Percentiles rank a stretch among this genome's conserved stretches.
Evolutionary conservation across 2,113 vertebrate species (phyloP).

Genomic region (Oryzias melastigma): DNA sequence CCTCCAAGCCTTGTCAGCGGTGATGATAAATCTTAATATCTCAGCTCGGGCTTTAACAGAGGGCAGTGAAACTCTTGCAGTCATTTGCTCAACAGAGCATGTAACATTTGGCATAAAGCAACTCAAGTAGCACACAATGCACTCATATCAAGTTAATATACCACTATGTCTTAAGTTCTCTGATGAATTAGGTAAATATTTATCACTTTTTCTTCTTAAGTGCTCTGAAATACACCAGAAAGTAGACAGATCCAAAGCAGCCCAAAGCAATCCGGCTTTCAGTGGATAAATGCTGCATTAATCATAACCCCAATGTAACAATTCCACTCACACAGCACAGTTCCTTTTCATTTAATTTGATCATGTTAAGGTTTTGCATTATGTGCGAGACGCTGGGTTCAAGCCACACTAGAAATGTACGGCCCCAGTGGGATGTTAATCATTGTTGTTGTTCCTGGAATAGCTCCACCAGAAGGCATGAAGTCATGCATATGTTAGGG

Average conservation of each 20-base stretch:
- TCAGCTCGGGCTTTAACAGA: constrained; percentile 22
- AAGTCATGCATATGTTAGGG: constrained; percentile 70
- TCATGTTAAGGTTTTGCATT: constrained; percentile 50
- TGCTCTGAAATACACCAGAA: constrained; percentile 20
- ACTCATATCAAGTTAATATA: constrained; percentile 50
- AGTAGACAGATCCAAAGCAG: constrained; percentile 23
- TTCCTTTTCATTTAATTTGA: constrained; percentile 42
- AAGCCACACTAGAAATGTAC: constrained; percentile 61
- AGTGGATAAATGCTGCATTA: constrained; percentile 26
- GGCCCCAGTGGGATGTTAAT: constrained; percentile 56
- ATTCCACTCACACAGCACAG: constrained; percentile 23
- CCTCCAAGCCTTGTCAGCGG: constrained; percentile 54
- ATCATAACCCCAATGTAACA: constrained; percentile 26
- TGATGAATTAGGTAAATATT: constrained; percentile 51
- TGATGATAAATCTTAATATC: constrained; percentile 65
- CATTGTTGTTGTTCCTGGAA: constrained; percentile 71
- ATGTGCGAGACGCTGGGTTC: constrained; percentile 39
- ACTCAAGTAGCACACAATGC: constrained; percentile 48
- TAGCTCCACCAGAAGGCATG: constrained; percentile 71
- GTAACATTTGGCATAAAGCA: constrained; percentile 50
- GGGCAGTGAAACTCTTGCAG: constrained; percentile 33
- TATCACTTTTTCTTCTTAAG: constrained; percentile 19
- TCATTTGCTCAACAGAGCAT: constrained; percentile 58
- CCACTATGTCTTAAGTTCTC: constrained; percentile 34
- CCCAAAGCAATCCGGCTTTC: constrained; percentile 29